phyloP scores from a whole-genome alignment of 2,113 vertebrate genomes.

The Archocentrus centrarchus region DNA sequence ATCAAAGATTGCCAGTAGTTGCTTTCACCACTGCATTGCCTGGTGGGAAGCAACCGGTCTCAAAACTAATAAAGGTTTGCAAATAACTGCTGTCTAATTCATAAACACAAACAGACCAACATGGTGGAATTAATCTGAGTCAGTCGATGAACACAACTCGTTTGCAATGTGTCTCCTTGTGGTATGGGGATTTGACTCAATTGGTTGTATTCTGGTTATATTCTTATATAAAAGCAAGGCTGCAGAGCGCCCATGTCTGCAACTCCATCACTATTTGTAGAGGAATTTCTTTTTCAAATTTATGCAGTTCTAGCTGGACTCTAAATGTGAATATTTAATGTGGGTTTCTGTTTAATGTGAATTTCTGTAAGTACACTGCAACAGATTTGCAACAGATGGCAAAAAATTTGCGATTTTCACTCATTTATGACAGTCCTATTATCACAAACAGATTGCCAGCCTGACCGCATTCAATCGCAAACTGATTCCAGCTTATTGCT shows the following conservation, averaged over 20 bases:
- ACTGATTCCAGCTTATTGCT: background rate
- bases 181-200: background rate
- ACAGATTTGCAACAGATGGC: background rate
- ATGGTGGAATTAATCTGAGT: background rate
- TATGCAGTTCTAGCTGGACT: background rate
- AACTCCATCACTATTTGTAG: background rate
- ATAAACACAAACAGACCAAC: background rate
- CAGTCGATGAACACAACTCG: background rate
- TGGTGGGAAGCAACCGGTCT: background rate
- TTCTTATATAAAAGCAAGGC: background rate
- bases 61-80: background rate
- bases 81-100: background rate
- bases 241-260: background rate
- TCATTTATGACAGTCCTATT: background rate
- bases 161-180: background rate
- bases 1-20: background rate
- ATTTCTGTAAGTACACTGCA: background rate
- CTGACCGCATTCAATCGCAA: background rate
- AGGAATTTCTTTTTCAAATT: background rate
- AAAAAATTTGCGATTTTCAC: background rate
- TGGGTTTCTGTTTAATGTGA: background rate
- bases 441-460: background rate
- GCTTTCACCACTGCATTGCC: background rate
- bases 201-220: background rate
- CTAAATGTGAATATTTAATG: background rate